phyloP scores from a whole-genome alignment of 1,140 invertebrate genomes.

The Cydia fagiglandana region DNA sequence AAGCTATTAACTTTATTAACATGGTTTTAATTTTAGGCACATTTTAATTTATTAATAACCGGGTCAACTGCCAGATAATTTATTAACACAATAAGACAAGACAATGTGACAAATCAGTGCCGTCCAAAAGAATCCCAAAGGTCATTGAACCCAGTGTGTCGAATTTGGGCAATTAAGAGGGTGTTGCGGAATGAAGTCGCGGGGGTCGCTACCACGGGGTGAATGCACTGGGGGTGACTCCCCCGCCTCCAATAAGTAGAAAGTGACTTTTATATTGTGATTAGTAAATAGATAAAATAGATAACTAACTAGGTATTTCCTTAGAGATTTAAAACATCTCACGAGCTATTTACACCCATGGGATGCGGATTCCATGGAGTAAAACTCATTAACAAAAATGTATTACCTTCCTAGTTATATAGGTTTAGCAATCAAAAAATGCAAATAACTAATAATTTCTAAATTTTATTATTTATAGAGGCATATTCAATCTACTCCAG shows the following conservation, averaged over 20 bases:
- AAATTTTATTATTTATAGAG: no score
- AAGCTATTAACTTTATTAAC: no score
- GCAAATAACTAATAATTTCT: no score
- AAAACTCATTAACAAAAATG: no score
- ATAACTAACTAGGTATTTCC: no score
- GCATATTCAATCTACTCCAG: no score
- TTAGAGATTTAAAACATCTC: no score
- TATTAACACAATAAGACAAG: not conserved
- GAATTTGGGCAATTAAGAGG: conserved; percentile 74
- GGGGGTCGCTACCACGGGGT: conserved; percentile 69
- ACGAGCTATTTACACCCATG: no score
- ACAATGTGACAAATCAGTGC: not conserved
- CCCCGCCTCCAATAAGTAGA: conserved; percentile 39
- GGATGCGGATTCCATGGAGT: no score
- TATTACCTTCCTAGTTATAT: no score
- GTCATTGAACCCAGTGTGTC: conserved; percentile 65
- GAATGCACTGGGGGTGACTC: conserved; percentile 69
- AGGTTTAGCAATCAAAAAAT: no score
- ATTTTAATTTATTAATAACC: not conserved
- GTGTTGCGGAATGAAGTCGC: conserved; percentile 69
- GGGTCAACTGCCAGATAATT: not conserved
- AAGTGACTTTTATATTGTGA: not conserved
- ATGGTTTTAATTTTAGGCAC: not conserved
- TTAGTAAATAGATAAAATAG: not conserved
- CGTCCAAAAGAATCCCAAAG: conserved; percentile 52